Evolutionary conservation across 2,888 invertebrate genomes (phyloP), one percentile per base, ranked within the genome.

Genomic region (Drosophila kambysellisi): DNA sequence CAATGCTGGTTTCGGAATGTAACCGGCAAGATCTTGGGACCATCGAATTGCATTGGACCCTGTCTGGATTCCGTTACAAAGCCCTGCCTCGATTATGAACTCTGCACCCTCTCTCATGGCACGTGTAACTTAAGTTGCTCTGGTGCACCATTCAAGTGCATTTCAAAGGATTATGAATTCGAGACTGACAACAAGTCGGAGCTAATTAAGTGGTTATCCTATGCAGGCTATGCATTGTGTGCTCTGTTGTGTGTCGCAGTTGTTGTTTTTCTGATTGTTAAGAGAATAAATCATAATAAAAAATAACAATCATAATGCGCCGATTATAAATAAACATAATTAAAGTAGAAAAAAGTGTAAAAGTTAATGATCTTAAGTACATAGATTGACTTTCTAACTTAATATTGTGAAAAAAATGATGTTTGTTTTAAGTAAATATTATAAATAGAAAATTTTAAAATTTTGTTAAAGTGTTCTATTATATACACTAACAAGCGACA

Each of bases 1-100:
- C 71, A 75, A 17, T 78, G 78, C 30, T 78, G 78, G 78, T 58
- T 50, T 12, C 53, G 20, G 0, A 70, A 70, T 20, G 67, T 29
- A 0, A 5, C 71, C 8, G 11, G 53, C 8, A 46, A 52, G 41
- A 70, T 0, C 39, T 7, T 79, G 0, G 39, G 3, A 0, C 17
- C 58, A 2, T 3, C 67, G 6, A 67, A 62, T 9, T 78, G 78
- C 25, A 3, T 56, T 0, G 64, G 25, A 3, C 51, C 75, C 43
- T 78, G 78, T 33, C 12, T 35, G 8, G 33, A 67, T 37, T 29
- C n/a, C 37, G 25, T 25, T 9, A 75, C 54, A 8, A 75, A 59
- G n/a, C 75, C 79, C 9, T 78, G 78, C n/a, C 43, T 78, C 5
- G 56, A 67, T n/a, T 25, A 25, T 15, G 15, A 25, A 15, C 46